Percentiles rank a stretch among this genome's conserved stretches.
phyloP scores from a whole-genome alignment of 2,113 vertebrate genomes.

The Oceanites oceanicus region DNA sequence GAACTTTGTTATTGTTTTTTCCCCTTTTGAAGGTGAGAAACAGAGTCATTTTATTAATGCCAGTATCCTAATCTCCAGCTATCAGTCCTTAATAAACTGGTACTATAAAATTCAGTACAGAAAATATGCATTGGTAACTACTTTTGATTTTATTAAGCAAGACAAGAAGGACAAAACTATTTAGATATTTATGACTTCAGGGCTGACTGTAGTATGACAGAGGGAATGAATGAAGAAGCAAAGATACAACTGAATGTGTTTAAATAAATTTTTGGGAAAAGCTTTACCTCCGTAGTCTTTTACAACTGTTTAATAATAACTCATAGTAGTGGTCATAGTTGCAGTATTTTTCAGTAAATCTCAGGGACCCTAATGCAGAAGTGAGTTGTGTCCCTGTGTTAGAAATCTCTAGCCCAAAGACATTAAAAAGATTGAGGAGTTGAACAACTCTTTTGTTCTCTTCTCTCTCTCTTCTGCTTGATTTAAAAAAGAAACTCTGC shows the following conservation, averaged over 20 bases:
- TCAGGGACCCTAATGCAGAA: background rate
- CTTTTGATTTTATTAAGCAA: background rate
- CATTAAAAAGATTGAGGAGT: background rate
- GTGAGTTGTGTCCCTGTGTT: background rate
- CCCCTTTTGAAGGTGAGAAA: background rate
- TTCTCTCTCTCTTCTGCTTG: background rate
- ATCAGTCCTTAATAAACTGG: conserved; percentile 20
- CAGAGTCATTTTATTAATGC: background rate
- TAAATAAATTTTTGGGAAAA: background rate
- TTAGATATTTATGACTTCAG: conserved; percentile 1
- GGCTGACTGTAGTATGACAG: background rate
- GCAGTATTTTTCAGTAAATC: background rate
- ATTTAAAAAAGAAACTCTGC: background rate
- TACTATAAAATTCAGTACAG: conserved; percentile 43
- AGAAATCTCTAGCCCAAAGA: background rate
- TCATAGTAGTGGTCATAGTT: background rate
- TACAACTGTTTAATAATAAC: background rate
- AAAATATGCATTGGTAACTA: conserved; percentile 23
- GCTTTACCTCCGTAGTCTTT: background rate
- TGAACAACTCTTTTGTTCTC: background rate
- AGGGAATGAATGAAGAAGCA: background rate
- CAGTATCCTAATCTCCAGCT: conserved; percentile 7
- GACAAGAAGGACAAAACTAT: conserved; percentile 10
- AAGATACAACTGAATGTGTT: background rate
- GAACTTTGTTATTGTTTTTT: conserved; percentile 26